Evolutionary conservation across 92 coral and sea anemone species (phyloP), one percentile per base, ranked within the genome.

Genomic region (Plumapathes pennacea): DNA sequence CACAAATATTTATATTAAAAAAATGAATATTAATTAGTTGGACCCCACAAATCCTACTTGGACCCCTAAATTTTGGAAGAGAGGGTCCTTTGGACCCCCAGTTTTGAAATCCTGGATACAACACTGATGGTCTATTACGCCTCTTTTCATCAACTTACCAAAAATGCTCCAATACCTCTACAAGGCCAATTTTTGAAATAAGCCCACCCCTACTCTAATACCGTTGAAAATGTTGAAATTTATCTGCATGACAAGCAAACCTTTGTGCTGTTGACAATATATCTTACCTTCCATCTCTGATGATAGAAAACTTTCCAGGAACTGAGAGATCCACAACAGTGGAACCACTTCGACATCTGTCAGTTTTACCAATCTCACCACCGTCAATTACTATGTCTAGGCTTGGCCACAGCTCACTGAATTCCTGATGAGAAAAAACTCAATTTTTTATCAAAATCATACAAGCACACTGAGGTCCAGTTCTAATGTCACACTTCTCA

Each of bases 201-300:
- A n/a, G n/a, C n/a, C n/a, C n/a, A n/a, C n/a, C n/a, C 0, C 1
- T 25, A 20, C 17, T 24, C 13, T 4, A 42, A 42, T 24, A 42
- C 22, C 9, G 49, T 0, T 8, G 5, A 25, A n/a, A 8, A 7
- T 2, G n/a, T 39, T 3, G 18, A 39, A 39, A 22, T 3, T 8
- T 5, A 11, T 5, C 25, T n/a, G 2, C 13, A 20, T 28, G 8
- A 42, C 1, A 37, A 11, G 14, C 41, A 10, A 10, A 11, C 14
- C 10, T 11, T 37, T 37, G 12, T 37, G 12, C 15, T 7, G 17
- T 6, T 30, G 12, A 52, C 5, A 19, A 5, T 3, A 3, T 8
- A 33, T 10, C 9, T 3, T 59, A 88, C 97, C 97, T 91, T 66
- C 97, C 97, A 38, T 91, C 96, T 54, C 97, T 81, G 41, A 91